Percentiles rank a stretch among this genome's conserved stretches.
Conservation (phyloP, 2,113 vertebrate species). For the Petroica traversi region DNA sequence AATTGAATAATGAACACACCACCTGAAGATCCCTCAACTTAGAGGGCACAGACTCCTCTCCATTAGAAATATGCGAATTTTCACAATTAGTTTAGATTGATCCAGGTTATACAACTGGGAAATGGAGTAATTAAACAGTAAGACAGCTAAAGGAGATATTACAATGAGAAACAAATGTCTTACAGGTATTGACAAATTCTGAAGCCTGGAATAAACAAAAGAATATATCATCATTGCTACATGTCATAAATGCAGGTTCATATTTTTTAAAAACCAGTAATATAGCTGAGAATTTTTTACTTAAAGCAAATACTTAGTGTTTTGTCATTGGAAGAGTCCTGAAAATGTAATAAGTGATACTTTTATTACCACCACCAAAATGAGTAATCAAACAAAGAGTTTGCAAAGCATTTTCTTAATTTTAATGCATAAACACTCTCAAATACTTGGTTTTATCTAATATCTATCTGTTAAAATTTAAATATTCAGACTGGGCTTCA, state of each 20-base stretch:
- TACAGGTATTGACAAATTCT: background rate
- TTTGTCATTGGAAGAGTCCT: background rate
- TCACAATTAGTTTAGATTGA: background rate
- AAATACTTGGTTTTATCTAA: background rate
- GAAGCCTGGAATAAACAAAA: background rate
- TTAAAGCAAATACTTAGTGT: background rate
- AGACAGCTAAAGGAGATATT: background rate
- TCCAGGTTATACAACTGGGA: background rate
- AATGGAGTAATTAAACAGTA: background rate
- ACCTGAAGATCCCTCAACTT: background rate
- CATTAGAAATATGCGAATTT: background rate
- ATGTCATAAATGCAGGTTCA: background rate
- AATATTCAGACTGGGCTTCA: background rate
- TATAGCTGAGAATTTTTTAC: background rate
- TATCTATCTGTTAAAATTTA: background rate
- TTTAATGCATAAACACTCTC: background rate
- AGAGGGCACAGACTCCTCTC: background rate
- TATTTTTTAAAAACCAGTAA: background rate
- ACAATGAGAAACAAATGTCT: background rate
- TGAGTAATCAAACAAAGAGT: background rate
- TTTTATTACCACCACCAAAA: background rate
- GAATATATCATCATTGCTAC: background rate
- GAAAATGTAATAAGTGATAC: background rate
- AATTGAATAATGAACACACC: background rate
- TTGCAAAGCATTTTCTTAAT: background rate